Conservation (phyloP, 2,888 invertebrate species). For the Tanytarsus gracilentus region DNA sequence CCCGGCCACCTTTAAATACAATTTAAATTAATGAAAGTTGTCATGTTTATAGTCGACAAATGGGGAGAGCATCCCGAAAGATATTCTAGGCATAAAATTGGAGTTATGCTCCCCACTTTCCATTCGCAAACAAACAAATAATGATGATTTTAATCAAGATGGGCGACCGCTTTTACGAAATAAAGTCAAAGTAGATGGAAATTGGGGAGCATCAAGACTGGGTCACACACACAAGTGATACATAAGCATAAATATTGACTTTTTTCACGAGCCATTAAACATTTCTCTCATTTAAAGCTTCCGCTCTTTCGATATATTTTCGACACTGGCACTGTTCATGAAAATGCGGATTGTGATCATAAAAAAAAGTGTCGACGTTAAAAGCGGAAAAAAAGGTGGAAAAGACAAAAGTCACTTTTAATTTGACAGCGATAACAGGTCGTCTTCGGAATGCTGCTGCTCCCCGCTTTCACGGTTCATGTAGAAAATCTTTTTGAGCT, state of each 20-base stretch:
- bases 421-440: slow-evolving; percentile 27
- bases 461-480: background rate
- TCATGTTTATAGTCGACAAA: background rate
- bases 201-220: background rate
- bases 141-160: slow-evolving; percentile 25
- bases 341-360: too few relatives aligned
- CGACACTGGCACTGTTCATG: background rate
- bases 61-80: background rate
- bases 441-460: slow-evolving; percentile 1
- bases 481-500: background rate
- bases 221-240: background rate
- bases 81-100: background rate
- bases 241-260: slow-evolving; percentile 24
- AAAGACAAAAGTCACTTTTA: slow-evolving; percentile 17
- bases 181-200: background rate
- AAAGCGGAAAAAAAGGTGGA: background rate
- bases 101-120: too few relatives aligned
- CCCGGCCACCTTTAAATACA: slow-evolving; percentile 17
- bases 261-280: slow-evolving; percentile 20
- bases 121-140: background rate
- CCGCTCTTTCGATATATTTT: too few relatives aligned
- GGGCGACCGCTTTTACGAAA: background rate
- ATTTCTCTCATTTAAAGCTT: slow-evolving; percentile 7
- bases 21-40: slow-evolving; percentile 24
- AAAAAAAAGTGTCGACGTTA: background rate